Conservation (phyloP, 2,888 invertebrate species). For the Arenicola marina region DNA sequence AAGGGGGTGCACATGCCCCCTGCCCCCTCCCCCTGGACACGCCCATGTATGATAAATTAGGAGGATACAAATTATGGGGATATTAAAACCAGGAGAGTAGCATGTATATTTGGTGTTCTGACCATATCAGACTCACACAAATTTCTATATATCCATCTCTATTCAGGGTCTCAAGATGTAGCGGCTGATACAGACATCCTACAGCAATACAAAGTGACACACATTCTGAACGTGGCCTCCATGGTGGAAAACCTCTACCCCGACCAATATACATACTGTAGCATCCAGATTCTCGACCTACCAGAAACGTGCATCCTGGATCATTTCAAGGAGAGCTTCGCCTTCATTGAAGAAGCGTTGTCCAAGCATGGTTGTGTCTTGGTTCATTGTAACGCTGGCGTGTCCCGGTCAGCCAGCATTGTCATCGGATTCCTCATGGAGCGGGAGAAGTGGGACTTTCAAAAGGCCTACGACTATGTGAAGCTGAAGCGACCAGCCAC, state of each 20-base stretch:
- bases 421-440: conserved; percentile 81
- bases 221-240: conserved; percentile 75
- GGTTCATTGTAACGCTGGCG: conserved; percentile 91
- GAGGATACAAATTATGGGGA: no score
- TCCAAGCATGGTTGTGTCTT: conserved; percentile 68
- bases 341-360: conserved; percentile 70
- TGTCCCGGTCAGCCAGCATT: conserved; percentile 81
- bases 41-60: no score
- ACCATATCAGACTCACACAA: background rate
- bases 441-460: conserved; percentile 64
- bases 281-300: conserved; percentile 67
- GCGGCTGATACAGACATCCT: conserved; percentile 69
- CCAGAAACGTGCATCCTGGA: conserved; percentile 51
- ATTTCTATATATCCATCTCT: background rate
- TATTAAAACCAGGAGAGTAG: background rate
- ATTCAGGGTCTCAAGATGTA: conserved; percentile 85
- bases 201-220: conserved; percentile 68
- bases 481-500: conserved; percentile 72
- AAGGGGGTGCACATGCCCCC: no score
- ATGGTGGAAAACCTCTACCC: conserved; percentile 56
- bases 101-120: background rate
- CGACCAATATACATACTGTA: conserved; percentile 65
- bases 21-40: no score
- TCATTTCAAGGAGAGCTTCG: conserved; percentile 63
- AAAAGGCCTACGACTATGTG: conserved; percentile 71